These are phyloP conservation scores for Ophioninae sp. DNA, from an alignment of 2,888 invertebrate genomes.

Conservation along the genomic window DNA sequence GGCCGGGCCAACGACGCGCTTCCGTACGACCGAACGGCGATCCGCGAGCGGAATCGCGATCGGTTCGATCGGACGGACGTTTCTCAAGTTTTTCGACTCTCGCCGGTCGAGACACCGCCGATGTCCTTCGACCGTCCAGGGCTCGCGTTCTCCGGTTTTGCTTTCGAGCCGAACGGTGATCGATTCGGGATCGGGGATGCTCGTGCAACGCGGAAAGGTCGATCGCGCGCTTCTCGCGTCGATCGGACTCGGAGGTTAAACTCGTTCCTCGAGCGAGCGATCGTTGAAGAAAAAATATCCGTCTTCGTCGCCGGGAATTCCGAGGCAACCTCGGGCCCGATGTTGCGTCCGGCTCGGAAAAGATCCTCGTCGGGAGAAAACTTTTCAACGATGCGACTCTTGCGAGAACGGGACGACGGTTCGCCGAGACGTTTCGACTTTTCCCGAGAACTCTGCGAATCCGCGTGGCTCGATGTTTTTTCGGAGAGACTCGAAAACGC, in stretches of 20 bases:
- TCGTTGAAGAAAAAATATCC: not conserved
- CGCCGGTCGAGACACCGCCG: not conserved
- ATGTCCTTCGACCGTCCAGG: conserved; percentile 1
- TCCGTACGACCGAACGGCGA: not conserved
- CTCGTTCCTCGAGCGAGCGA: not conserved
- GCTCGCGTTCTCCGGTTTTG: not conserved
- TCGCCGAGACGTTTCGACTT: not conserved
- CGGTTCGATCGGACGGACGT: conserved; percentile 37
- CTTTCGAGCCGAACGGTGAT: not conserved
- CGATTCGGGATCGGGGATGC: not conserved
- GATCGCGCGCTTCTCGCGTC: too few species aligned
- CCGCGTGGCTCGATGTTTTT: not conserved
- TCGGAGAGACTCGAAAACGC: not conserved
- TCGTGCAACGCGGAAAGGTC: not conserved
- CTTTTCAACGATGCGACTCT: not conserved
- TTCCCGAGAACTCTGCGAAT: not conserved
- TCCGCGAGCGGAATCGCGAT: conserved; percentile 47
- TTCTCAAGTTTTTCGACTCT: not conserved
- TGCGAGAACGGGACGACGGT: not conserved
- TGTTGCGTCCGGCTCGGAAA: not conserved
- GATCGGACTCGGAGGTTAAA: too few species aligned
- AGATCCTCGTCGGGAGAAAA: not conserved
- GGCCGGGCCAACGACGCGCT: not conserved
- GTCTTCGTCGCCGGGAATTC: not conserved
- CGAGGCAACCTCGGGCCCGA: not conserved